Evolutionary conservation across 2,888 invertebrate species (phyloP), one percentile per base, ranked within the genome.

Genomic region (Micoletzkya japonica): DNA sequence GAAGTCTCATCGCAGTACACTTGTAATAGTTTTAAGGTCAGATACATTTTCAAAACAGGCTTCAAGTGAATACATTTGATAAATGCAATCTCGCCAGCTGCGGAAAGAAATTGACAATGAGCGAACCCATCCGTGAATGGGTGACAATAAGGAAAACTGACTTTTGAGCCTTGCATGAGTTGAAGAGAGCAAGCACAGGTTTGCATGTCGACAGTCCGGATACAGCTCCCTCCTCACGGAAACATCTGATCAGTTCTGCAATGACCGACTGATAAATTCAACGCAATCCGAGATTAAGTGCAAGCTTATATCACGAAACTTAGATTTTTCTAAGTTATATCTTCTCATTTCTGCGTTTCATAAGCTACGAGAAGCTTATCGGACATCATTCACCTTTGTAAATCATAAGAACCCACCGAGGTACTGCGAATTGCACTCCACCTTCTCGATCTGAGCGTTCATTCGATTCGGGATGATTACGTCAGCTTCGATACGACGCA

Each of bases 391-490:
- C 44, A 14, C 44, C 10, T 44, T 14, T 44, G 44, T 14, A 54
- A 7, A 54, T 54, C 7, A 39, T 32, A 44, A 26, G 57, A 17
- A 71, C 74, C 56, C 20, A 80, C 81, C 76, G 50, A 82, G 36
- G 69, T 78, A 80, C 10, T 71, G 72, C 44, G 73, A 73, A 59
- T 76, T 75, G 86, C 96, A 96, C 86, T 93, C 92, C 82, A 92
- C 91, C 20, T 83, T 85, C 86, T 90, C 92, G 0, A 94, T 92
- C 80, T 90, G 91, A 32, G 93, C 92, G 77, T 95, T 89, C 89
- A 96, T 91, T 82, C 92, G 90, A 87, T 94, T 92, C 0, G 95
- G 93, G 85, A 97, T 92, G 76, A 95, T 86, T 26, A 96, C 91
- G 85, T 95, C 93, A 28, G 87, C 87, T 87, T 97, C 97, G 2